A percentile compares a stretch with the other conserved stretches of the same genome.
These are phyloP conservation scores for Aphelinus atriplicis DNA, from an alignment of 1,140 invertebrate genomes.

Conservation along the genomic window DNA sequence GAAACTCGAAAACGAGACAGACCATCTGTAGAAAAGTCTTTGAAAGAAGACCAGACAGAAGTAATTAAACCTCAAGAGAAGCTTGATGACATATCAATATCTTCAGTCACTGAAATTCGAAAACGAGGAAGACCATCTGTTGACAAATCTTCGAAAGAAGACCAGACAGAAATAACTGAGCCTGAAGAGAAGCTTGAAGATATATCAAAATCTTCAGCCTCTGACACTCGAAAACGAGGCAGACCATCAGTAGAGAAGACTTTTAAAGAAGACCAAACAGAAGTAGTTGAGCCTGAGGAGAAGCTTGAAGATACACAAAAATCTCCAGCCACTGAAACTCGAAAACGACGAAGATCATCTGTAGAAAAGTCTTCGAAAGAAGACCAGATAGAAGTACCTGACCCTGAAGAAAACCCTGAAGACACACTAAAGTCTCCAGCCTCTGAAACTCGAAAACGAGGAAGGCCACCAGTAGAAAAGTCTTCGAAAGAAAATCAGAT, in stretches of 20 bases:
- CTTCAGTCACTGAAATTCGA: not conserved
- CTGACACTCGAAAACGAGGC: constrained; percentile 18
- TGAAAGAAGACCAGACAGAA: not conserved
- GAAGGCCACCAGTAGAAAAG: constrained; percentile 6
- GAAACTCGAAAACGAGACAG: constrained; percentile 2
- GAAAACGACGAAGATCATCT: constrained; percentile 3
- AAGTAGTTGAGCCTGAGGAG: not conserved
- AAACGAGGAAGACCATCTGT: constrained; percentile 8
- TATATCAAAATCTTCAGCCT: not conserved
- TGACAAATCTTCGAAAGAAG: not conserved
- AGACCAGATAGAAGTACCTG: not conserved
- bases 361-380: not conserved
- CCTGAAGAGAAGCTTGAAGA: constrained; percentile 11
- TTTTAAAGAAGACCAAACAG: constrained; percentile 7
- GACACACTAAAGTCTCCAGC: not conserved
- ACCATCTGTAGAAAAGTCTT: not conserved
- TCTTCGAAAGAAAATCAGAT: not conserved
- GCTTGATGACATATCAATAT: no score
- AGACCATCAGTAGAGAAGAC: constrained; percentile 3
- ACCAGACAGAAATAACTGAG: not conserved
- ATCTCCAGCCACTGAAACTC: not conserved
- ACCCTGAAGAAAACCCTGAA: constrained; percentile 8
- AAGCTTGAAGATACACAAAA: not conserved
- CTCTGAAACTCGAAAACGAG: constrained; percentile 14
- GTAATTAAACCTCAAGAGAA: not conserved